Base-by-base conservation (phyloP, 1,140 invertebrate genomes). In the Sitodiplosis mosellana region DNA sequence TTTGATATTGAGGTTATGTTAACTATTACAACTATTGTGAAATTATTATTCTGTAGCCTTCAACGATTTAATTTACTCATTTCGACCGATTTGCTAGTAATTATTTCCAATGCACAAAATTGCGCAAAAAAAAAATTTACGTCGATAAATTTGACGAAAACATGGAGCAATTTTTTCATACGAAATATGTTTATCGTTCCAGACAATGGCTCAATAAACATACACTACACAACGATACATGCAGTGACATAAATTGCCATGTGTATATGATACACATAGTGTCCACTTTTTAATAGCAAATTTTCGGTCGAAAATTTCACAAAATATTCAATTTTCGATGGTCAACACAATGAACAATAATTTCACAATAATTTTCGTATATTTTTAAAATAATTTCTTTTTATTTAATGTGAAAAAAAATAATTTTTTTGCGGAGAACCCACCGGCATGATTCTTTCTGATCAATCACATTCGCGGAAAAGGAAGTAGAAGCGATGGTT, bases 401-500 rank as follows among this genome's bases (percentile, higher is more conserved):
- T 47, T 52, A 48, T 54, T 58, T 57, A 53, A 54, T 43, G 18
- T 18, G 17, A 53, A 44, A 43, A 43, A 22, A 37, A 47, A 48
- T 52, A 52, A 53, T 61, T 22, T 49, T 55, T 15, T 7, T 8
- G 7, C 18, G 18, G 18, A 21, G 11, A 43, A 63, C 61, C 55
- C 59, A 64, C 61, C 61, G 61, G 61, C 61, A 64, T 64, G 61
- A 64, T 63, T 63, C 56, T 61, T 61, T 57, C 60, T 58, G 63
- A 56, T 60, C 59, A 63, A 59, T 59, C 61, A 60, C 60, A 12
- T 27, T 43, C 61, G 59, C 58, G 61, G 59, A 61, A 63, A 63
- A 63, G 61, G 61, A 63, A 63, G 61, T 60, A 46, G 41, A 43
- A 18, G 11, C 11, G 11, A 21, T 43, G 17, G 14, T 5, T n/a